Evolutionary conservation across 2,797 vertebrate species (phyloP).

Genomic region (Lagodon rhomboides): DNA sequence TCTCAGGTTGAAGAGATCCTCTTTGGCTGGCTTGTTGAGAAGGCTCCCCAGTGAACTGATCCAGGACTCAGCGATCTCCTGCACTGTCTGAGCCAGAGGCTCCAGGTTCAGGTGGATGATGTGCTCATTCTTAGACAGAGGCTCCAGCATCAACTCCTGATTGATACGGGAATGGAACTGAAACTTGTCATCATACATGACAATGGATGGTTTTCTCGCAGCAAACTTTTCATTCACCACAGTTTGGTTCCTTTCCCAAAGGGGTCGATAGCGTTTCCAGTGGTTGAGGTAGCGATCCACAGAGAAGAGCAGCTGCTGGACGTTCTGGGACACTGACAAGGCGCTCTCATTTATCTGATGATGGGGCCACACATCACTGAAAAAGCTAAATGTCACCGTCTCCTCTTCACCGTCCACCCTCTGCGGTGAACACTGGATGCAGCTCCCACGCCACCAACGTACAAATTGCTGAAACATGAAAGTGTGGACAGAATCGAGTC

Average conservation of each 20-base stretch:
- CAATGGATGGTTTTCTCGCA: slow-evolving; percentile 87
- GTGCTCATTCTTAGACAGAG: slow-evolving; percentile 86
- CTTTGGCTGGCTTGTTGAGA: slow-evolving; percentile 89
- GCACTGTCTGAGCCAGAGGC: slow-evolving; percentile 85
- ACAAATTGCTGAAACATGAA: slow-evolving; percentile 86
- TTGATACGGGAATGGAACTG: slow-evolving; percentile 87
- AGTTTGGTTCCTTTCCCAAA: slow-evolving; percentile 92
- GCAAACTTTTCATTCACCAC: slow-evolving; percentile 91
- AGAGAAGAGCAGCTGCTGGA: slow-evolving; percentile 86
- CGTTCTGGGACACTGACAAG: slow-evolving; percentile 86
- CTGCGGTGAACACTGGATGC: slow-evolving; percentile 92
- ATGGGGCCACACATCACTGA: slow-evolving; percentile 88
- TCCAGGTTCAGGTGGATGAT: slow-evolving; percentile 89
- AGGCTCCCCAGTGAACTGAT: slow-evolving; percentile 88
- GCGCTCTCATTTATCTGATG: slow-evolving; percentile 87
- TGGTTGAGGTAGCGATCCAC: slow-evolving; percentile 84
- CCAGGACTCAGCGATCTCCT: slow-evolving; percentile 89
- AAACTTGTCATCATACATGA: slow-evolving; percentile 91
- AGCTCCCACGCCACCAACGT: slow-evolving; percentile 95
- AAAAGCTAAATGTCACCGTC: slow-evolving; percentile 87
- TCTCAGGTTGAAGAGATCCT: slow-evolving; percentile 87
- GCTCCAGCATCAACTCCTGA: slow-evolving; percentile 85
- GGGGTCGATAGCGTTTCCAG: slow-evolving; percentile 90
- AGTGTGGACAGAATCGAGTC: slow-evolving; percentile 1
- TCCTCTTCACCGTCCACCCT: slow-evolving; percentile 82